phyloP scores from a whole-genome alignment of 2,113 vertebrate genomes.

The Solenodon paradoxus region DNA sequence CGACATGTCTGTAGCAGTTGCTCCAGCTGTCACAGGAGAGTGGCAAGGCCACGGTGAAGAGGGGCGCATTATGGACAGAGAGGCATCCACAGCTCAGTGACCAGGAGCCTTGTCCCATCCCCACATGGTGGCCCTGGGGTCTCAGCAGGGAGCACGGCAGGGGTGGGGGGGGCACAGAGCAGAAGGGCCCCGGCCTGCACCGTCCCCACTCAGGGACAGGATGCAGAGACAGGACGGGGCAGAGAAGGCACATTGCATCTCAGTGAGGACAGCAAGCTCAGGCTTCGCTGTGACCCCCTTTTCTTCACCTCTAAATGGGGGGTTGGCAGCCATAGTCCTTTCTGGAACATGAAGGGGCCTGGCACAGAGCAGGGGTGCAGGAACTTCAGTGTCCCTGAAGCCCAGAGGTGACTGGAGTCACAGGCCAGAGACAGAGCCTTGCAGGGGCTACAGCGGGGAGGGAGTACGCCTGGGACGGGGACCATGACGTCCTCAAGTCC shows the following conservation, averaged over 20 bases:
- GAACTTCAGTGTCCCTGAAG: not conserved
- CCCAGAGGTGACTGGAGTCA: accelerated
- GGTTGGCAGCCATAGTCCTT: not conserved
- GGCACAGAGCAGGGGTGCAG: not conserved
- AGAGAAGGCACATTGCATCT: too few relatives aligned
- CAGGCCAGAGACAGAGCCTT: too few relatives aligned
- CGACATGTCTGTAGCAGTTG: not conserved
- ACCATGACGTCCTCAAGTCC: too few relatives aligned
- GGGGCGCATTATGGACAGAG: not conserved
- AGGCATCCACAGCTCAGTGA: not conserved
- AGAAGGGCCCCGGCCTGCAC: too few relatives aligned
- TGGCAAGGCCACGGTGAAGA: not conserved
- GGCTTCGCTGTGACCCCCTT: too few relatives aligned
- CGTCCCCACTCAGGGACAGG: not conserved
- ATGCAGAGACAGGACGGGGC: too few relatives aligned
- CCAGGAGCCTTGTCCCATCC: accelerated
- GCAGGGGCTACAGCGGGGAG: too few relatives aligned
- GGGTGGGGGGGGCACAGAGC: not conserved
- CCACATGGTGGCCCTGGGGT: not conserved
- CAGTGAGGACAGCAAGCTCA: too few relatives aligned
- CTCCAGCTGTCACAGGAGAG: not conserved
- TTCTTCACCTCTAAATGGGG: not conserved
- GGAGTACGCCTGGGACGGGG: too few relatives aligned
- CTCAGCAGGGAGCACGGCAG: accelerated
- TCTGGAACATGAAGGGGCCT: accelerated